Conservation (phyloP, 2,888 invertebrate species). For the Drosophila affinis region DNA sequence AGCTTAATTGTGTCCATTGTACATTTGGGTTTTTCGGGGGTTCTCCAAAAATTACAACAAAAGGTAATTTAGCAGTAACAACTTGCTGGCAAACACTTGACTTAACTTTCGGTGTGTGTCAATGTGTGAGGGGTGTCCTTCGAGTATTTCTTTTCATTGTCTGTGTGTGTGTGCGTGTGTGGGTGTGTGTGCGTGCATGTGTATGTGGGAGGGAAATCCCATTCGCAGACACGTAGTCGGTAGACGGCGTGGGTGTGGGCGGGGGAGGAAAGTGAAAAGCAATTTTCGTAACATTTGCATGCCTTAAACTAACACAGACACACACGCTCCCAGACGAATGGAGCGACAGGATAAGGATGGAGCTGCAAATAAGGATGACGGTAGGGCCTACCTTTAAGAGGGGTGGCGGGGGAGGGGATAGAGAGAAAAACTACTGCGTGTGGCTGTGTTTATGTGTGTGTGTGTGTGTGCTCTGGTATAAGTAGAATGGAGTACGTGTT, state of each 20-base stretch:
- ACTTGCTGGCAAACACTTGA: constrained; percentile 75
- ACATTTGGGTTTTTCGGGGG: constrained; percentile 4
- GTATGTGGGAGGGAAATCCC: constrained; percentile 46
- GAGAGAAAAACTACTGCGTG: constrained; percentile 59
- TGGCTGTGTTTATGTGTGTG: constrained; percentile 17
- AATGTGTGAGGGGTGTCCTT: constrained; percentile 19
- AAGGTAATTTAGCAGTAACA: constrained; percentile 76
- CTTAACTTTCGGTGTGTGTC: constrained; percentile 53
- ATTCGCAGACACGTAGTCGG: constrained; percentile 62
- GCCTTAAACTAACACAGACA: constrained; percentile 71
- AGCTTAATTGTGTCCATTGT: constrained; percentile 55
- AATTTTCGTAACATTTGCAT: constrained; percentile 80
- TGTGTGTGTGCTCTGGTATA: constrained; percentile 26
- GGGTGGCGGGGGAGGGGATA: neutral
- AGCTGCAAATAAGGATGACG: neutral
- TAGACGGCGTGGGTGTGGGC: neutral
- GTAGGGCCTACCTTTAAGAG: constrained; percentile 63
- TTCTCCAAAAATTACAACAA: constrained; percentile 66
- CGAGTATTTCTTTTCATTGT: neutral
- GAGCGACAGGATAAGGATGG: constrained; percentile 7
- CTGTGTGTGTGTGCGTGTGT: constrained; percentile 11
- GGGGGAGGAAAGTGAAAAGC: constrained; percentile 65
- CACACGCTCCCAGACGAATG: constrained; percentile 34
- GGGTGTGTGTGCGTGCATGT: constrained; percentile 19
- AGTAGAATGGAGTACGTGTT: constrained; percentile 78